Base-by-base conservation (phyloP, 2,888 invertebrate species). In the Meandrusa payeni region DNA sequence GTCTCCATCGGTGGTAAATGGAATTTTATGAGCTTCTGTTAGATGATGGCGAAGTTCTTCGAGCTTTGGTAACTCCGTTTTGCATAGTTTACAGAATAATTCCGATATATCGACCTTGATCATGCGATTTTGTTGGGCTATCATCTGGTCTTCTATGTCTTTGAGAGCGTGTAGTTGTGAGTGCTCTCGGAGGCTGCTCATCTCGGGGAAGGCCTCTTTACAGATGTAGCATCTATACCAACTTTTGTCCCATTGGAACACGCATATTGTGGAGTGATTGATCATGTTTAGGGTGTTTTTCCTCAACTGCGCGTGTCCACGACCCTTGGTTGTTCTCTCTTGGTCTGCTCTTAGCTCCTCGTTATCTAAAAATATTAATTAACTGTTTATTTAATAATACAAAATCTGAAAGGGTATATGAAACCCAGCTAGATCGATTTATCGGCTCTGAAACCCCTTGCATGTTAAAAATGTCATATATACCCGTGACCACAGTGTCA, bases 271-370 rank as follows among this genome's bases (percentile, higher is more conserved):
- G 0, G 83, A 83, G 43, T 80, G 72, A 0, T 62, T 64, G 0
- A 87, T 57, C 0, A 87, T 91, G 68, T 94, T 94, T 1, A 86
- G 41, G 0, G 86, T 76, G 47, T 78, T 80, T 9, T 76, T 70
- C 10, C 85, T 48, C 0, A 81, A 43, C 0, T 75, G 73, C 0
- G 71, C 76, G 11, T 57, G 59, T 6, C 78, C 76, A 0, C 85
- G 73, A 60, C 5, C 63, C 61, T 36, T 55, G 24, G 4, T 13
- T 17, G 3, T 37, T 33, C n/a, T 40, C 32, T 23, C 34, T 2
- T 47, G 20, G n/a, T 24, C 13, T 48, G 46, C n/a, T n/a, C n/a
- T n/a, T n/a, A n/a, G n/a, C n/a, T n/a, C n/a, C n/a, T n/a, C n/a
- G n/a, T n/a, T n/a, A n/a, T n/a, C n/a, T n/a, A n/a, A n/a, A n/a